Evolutionary conservation across 1,140 invertebrate genomes (phyloP).

Genomic region (Glossosoma conforme): DNA sequence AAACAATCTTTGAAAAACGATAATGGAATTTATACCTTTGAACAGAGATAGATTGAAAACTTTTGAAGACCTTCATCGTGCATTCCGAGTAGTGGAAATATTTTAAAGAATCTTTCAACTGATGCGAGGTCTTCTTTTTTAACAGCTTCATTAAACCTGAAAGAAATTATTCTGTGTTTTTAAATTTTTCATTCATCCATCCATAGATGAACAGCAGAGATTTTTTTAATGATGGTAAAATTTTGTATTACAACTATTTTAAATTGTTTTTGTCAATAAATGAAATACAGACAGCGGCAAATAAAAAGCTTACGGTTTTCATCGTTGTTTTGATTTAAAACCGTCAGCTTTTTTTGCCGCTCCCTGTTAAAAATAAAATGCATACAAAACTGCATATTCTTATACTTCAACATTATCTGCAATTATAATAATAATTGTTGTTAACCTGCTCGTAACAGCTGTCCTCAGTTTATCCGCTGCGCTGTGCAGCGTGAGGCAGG

Average conservation of each 20-base stretch:
- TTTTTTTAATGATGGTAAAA: too few relatives aligned
- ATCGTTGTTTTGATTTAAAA: too few relatives aligned
- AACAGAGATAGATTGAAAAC: constrained; percentile 87
- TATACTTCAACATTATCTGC: too few relatives aligned
- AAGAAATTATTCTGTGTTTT: constrained; percentile 2
- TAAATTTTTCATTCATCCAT: neutral
- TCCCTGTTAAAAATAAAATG: neutral
- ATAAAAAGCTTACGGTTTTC: too few relatives aligned
- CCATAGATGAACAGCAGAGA: too few relatives aligned
- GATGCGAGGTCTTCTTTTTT: constrained; percentile 83
- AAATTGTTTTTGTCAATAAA: neutral
- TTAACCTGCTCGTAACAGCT: constrained; percentile 41
- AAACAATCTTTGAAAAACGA: too few relatives aligned
- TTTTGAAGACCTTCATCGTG: constrained; percentile 87
- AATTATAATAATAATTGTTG: too few relatives aligned
- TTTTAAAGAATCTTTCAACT: constrained; percentile 97
- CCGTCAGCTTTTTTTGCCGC: too few relatives aligned
- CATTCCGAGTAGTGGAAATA: constrained; percentile 92
- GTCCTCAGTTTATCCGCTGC: constrained; percentile 70
- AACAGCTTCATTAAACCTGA: constrained; percentile 82
- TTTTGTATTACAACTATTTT: too few relatives aligned
- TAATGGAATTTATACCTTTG: constrained; percentile 62
- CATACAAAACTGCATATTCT: neutral
- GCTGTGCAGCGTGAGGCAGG: constrained; percentile 69
- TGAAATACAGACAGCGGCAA: too few relatives aligned